Base-by-base conservation (phyloP, 2,888 invertebrate genomes). In the Zhengitettix transpicula region DNA sequence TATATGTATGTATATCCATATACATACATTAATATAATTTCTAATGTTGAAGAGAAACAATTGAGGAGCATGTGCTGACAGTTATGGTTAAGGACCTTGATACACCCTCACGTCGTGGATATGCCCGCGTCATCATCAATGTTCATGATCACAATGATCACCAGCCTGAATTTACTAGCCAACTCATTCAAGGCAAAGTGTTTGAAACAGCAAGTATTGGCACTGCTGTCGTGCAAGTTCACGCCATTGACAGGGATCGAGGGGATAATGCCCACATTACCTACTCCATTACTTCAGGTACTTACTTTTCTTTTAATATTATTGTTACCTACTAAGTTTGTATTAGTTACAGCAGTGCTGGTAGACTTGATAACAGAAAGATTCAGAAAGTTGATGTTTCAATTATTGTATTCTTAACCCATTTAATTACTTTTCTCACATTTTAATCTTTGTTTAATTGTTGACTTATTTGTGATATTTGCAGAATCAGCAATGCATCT, bases 121-220 rank as follows among this genome's bases (percentile, higher is more conserved):
- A 85, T 72, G 89, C 93, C 15, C 80, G 92, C 66, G 87, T 95
- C 11, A 74, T 83, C 55, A 81, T 90, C 53, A 81, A 81, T 64
- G 89, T 96, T 52, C 83, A 84, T 71, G 95, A 92, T 74, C 85
- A 87, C 67, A 96, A 95, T 74, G 95, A 94, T 73, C 91, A 93
- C 73, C 79, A 85, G 61, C 97, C 97, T 0, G 83, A 84, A 69
- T 97, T 97, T 75, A 85, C 88, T 58, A 84, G 87, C 57, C 80
- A 82, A 66, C 83, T 88, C 67, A 83, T 90, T 61, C 84, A 87
- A 71, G 88, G 85, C 62, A 85, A 86, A 70, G 84, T 89, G 56
- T 85, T 79, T 67, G 89, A 89, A 72, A 87, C 85, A 1, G 81
- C 87, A 1, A 77, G 82, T 1, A 72, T 87, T 40, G 90, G 89